Evolutionary conservation across 2,113 vertebrate species (phyloP), one percentile per base, ranked within the genome.

Genomic region (zebrafish (Danio rerio)): DNA sequence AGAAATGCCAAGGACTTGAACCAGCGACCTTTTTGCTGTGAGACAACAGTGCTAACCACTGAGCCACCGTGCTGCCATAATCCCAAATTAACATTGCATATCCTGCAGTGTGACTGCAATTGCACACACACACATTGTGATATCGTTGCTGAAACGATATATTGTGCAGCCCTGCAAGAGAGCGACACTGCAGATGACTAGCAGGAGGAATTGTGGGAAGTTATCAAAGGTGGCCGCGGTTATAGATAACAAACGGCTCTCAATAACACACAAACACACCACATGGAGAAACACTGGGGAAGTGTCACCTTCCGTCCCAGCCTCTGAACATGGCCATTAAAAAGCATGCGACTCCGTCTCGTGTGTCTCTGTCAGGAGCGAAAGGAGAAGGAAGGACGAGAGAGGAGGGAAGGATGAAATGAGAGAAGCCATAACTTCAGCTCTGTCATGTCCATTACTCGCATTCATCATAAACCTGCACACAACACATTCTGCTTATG

Each of bases 371-470:
- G 89, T 90, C 90, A 78, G 73, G 43, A 55, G 59, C 42, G 6
- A 11, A 45, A 68, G 52, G 45, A 80, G 15, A 76, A 62, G 66
- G 62, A 43, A 13, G 55, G 15, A 56, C 21, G 18, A 66, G 74
- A 20, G 20, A 49, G 78, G 45, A 88, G 85, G 84, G 68, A 56
- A 53, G 18, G 58, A 71, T 71, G 84, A 91, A 91, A 91, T 91
- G 87, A 91, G 91, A 91, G 85, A 89, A 89, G 84, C 88, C 85
- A 89, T 89, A 91, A 90, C 88, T 62, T 84, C 90, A 78, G 83
- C 85, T 92, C 83, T 56, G 83, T 93, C 89, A 90, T 21, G 79
- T 84, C 63, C 52, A 73, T 90, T 85, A 87, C 72, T 81, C 80
- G 85, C 87, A 89, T 93, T 92, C 88, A 90, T 93, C 90, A 91